A percentile compares a stretch with the other conserved stretches of the same genome.
These are phyloP conservation scores for Lasioglossum figueresi DNA, from an alignment of 2,888 invertebrate species.

Conservation along the genomic window DNA sequence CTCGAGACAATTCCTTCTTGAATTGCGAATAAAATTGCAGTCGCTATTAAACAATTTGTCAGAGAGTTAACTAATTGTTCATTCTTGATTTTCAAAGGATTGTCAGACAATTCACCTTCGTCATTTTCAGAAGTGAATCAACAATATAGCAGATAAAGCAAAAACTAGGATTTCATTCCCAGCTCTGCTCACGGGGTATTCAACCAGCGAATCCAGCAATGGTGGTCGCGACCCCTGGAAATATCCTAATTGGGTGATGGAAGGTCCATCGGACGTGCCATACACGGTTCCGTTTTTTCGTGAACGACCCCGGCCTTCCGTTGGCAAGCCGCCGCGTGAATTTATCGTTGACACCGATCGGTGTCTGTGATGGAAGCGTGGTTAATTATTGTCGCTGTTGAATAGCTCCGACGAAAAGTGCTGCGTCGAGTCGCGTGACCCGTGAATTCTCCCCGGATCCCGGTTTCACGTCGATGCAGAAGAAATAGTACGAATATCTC, in stretches of 20 bases:
- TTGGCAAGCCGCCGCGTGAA: conserved; percentile 4
- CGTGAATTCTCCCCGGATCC: conserved; percentile 20
- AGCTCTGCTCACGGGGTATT: neutral
- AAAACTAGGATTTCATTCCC: neutral
- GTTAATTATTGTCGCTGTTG: conserved; percentile 34
- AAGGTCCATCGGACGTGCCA: neutral
- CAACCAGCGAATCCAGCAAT: neutral
- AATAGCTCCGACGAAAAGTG: conserved; percentile 33
- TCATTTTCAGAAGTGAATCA: neutral
- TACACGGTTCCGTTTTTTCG: neutral
- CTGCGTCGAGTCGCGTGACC: conserved; percentile 30
- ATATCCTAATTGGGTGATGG: neutral
- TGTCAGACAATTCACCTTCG: neutral
- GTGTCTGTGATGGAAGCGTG: conserved; percentile 6
- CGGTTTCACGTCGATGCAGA: neutral
- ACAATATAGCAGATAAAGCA: neutral
- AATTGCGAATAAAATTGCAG: neutral
- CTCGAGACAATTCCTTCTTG: neutral
- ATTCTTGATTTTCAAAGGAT: neutral
- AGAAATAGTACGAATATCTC: neutral
- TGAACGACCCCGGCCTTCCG: neutral
- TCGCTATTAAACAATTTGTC: neutral
- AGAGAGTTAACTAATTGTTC: neutral
- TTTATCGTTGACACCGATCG: conserved; percentile 33
- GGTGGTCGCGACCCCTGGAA: conserved; percentile 4